A percentile compares a stretch with the other conserved stretches of the same genome.
phyloP scores from a whole-genome alignment of 2,888 invertebrate species.

The Xiphydria camelus region DNA sequence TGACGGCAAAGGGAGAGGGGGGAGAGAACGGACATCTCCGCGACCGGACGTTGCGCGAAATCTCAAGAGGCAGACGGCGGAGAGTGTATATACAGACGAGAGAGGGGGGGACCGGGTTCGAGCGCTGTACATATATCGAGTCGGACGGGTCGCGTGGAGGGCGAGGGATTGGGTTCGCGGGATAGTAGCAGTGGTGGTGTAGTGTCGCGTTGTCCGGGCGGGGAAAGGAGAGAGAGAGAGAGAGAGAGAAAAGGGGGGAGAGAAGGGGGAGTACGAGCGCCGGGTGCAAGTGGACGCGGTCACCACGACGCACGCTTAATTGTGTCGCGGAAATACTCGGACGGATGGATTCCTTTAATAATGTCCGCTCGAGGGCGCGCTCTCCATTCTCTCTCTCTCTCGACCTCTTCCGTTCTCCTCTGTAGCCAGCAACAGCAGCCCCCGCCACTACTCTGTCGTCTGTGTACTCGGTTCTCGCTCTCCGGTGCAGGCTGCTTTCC shows the following conservation, averaged over 20 bases:
- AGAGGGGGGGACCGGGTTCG: no score
- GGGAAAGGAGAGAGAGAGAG: slow-evolving; percentile 19
- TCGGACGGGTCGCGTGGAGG: no score
- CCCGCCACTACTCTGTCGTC: not conserved
- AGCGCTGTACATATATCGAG: no score
- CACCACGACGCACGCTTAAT: slow-evolving; percentile 32
- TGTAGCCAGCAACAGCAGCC: no score
- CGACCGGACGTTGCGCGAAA: not conserved
- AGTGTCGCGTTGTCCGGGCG: slow-evolving; percentile 8
- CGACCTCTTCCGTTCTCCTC: slow-evolving; percentile 31
- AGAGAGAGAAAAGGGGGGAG: slow-evolving; percentile 2
- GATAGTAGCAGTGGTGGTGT: not conserved
- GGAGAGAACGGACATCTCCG: not conserved
- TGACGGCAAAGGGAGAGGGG: slow-evolving; percentile 2
- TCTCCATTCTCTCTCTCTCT: slow-evolving; percentile 37
- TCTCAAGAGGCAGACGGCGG: not conserved
- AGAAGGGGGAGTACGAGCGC: not conserved
- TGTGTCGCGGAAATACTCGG: slow-evolving; percentile 51
- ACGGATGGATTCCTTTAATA: slow-evolving; percentile 52
- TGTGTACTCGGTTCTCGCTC: not conserved
- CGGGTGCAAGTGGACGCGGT: no score
- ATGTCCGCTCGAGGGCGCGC: slow-evolving; percentile 39
- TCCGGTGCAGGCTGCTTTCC: not conserved
- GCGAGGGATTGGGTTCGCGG: no score
- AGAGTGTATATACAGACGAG: no score